Evolutionary conservation across 2,888 invertebrate genomes (phyloP).

Genomic region (Caenorhabditis sp.): DNA sequence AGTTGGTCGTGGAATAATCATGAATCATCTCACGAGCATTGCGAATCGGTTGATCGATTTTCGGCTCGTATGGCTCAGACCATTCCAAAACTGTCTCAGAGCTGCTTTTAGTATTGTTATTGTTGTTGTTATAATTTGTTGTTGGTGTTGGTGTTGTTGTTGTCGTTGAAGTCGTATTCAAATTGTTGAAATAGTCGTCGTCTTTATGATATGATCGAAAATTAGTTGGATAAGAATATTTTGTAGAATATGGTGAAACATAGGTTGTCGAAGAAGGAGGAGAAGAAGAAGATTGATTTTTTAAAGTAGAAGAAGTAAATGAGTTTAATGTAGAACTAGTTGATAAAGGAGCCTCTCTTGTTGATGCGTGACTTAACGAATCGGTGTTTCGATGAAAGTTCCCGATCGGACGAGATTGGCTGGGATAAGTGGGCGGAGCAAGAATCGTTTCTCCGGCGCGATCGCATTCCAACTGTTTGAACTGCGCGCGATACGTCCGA

Average conservation of each 20-base stretch:
- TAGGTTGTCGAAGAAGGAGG: constrained; percentile 17
- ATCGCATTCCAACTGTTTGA: constrained; percentile 58
- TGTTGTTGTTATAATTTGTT: constrained; percentile 36
- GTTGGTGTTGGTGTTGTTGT: too few species aligned
- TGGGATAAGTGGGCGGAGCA: constrained; percentile 66
- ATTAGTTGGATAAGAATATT: constrained; percentile 40
- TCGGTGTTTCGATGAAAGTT: constrained; percentile 62
- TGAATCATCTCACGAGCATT: constrained; percentile 51
- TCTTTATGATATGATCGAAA: constrained; percentile 43
- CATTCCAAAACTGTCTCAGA: constrained; percentile 39
- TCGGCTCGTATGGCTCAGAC: constrained; percentile 40
- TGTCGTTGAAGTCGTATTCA: constrained; percentile 12
- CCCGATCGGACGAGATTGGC: constrained; percentile 64
- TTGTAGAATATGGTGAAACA: constrained; percentile 36
- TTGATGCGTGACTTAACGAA: constrained; percentile 49
- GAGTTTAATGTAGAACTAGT: constrained; percentile 4
- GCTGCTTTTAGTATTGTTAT: constrained; percentile 28
- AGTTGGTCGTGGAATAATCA: constrained; percentile 49
- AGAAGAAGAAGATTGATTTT: constrained; percentile 17
- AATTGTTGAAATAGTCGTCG: constrained; percentile 37
- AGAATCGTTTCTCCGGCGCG: constrained; percentile 64
- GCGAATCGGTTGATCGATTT: constrained; percentile 18
- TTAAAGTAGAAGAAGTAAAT: constrained; percentile 31
- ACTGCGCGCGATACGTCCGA: constrained; percentile 66
- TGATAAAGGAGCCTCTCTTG: constrained; percentile 29